Conservation (phyloP, 2,113 vertebrate genomes). For the Hemibagrus wyckioides region DNA sequence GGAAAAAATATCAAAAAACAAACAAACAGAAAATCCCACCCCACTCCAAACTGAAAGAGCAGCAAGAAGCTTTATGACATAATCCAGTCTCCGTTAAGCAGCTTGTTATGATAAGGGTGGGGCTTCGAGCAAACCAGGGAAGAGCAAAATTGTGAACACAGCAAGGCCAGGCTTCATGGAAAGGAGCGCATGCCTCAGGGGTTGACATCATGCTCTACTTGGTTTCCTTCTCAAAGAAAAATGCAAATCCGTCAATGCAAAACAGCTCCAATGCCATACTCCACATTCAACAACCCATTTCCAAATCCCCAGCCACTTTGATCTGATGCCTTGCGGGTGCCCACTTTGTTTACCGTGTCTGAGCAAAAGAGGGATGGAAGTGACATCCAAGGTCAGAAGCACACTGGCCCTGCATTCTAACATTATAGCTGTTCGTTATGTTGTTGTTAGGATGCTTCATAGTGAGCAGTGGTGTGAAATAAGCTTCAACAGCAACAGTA, state of each 20-base stretch:
- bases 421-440: neutral
- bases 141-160: slow-evolving; percentile 44
- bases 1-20: neutral
- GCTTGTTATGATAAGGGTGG: slow-evolving; percentile 47
- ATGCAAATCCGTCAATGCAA: slow-evolving; percentile 1
- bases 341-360: slow-evolving; percentile 13
- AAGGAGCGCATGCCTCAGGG: slow-evolving; percentile 35
- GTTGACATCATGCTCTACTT: slow-evolving; percentile 60
- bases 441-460: neutral
- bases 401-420: neutral
- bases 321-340: slow-evolving; percentile 27
- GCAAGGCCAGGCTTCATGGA: slow-evolving; percentile 29
- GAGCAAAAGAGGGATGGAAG: slow-evolving; percentile 44
- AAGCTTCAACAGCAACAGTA: neutral
- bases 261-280: slow-evolving; percentile 20
- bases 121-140: slow-evolving; percentile 33
- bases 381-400: slow-evolving; percentile 29
- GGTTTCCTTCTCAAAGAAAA: slow-evolving; percentile 19
- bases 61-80: slow-evolving; percentile 21
- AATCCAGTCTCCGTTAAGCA: slow-evolving; percentile 24
- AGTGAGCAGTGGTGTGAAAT: slow-evolving; percentile 15
- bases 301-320: slow-evolving; percentile 25
- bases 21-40: neutral
- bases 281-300: slow-evolving; percentile 22
- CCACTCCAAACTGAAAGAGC: neutral